These are phyloP conservation scores for Helostoma temminkii DNA, from an alignment of 2,797 vertebrate genomes.

Conservation along the genomic window DNA sequence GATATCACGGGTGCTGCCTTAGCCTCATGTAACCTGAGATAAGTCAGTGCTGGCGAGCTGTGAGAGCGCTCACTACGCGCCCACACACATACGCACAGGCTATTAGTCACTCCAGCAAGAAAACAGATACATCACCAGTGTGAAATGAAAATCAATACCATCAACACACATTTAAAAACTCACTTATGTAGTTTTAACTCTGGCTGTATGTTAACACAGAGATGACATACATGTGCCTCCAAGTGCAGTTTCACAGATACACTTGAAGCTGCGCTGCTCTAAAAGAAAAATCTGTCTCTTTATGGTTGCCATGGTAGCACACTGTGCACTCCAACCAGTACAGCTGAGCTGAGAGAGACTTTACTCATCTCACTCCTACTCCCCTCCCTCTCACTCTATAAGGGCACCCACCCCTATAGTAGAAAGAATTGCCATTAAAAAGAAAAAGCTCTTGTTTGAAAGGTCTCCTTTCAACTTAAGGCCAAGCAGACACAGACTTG, in stretches of 20 bases:
- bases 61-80: conserved; percentile 55
- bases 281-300: conserved; percentile 71
- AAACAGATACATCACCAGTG: conserved; percentile 62
- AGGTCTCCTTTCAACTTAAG: conserved; percentile 26
- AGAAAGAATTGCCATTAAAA: conserved; percentile 16
- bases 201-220: conserved; percentile 3
- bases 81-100: conserved; percentile 71
- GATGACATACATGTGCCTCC: conserved; percentile 15
- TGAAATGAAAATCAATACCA: conserved; percentile 43
- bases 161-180: not conserved
- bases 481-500: conserved; percentile 1
- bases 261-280: conserved; percentile 57
- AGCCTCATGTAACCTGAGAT: conserved; percentile 67
- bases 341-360: conserved; percentile 77
- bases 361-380: conserved; percentile 74
- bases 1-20: conserved; percentile 57
- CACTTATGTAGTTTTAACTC: conserved; percentile 6
- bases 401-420: conserved; percentile 48
- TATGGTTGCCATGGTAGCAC: conserved; percentile 84
- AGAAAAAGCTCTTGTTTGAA: conserved; percentile 48
- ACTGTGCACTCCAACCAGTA: conserved; percentile 78
- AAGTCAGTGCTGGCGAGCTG: conserved; percentile 66
- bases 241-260: conserved; percentile 35
- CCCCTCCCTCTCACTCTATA: conserved; percentile 49
- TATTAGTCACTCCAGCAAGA: conserved; percentile 71